These are phyloP conservation scores for Mus spicilegus DNA, from an alignment of 2,113 vertebrate genomes.

Conservation along the genomic window DNA sequence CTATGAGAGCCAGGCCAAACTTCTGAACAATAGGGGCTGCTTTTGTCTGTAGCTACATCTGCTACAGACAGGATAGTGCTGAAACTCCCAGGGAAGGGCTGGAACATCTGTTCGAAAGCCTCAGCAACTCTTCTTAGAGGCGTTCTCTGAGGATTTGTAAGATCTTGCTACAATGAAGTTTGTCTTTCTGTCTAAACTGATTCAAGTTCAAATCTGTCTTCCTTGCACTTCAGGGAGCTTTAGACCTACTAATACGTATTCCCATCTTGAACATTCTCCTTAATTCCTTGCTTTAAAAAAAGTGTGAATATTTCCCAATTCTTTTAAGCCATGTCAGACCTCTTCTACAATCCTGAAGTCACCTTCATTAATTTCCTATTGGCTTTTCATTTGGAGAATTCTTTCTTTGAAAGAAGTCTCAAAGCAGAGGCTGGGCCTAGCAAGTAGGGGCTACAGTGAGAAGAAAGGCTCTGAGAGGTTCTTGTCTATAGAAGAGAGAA, in stretches of 20 bases:
- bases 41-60: neutral
- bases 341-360: neutral
- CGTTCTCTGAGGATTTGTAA: neutral
- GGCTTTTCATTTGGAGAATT: neutral
- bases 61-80: neutral
- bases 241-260: neutral
- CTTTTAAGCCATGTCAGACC: neutral
- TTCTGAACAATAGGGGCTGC: neutral
- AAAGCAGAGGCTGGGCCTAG: neutral
- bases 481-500: neutral
- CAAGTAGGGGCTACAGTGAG: neutral
- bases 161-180: neutral
- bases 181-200: constrained; percentile 44
- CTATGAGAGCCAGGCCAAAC: neutral
- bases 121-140: neutral
- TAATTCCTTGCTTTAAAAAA: neutral
- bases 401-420: neutral
- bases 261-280: neutral
- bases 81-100: neutral
- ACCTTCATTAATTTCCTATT: neutral
- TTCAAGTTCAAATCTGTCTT: constrained; percentile 22
- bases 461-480: accelerated
- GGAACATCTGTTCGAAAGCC: neutral
- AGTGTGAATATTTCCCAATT: neutral
- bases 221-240: neutral